These are phyloP conservation scores for Rhinatrema bivittatum DNA, from an alignment of 2,797 vertebrate genomes.

Conservation along the genomic window DNA sequence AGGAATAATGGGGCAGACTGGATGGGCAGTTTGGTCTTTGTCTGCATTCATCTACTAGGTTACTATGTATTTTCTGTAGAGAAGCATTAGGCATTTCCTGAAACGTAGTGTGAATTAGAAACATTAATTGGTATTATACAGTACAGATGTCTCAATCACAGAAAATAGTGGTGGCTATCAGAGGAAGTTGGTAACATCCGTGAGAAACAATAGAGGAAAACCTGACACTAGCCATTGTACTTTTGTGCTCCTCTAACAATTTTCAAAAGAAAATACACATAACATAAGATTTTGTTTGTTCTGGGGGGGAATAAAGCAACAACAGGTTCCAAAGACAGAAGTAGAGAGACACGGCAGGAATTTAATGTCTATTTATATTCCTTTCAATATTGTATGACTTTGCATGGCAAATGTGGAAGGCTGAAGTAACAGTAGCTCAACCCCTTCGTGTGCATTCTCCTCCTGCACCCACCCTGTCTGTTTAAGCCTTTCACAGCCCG, in stretches of 20 bases:
- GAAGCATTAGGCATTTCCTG: too few relatives aligned
- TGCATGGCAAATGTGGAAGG: conserved; percentile 29
- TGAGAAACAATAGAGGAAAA: conserved; percentile 48
- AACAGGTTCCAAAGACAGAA: conserved; percentile 50
- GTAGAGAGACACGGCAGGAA: conserved; percentile 47
- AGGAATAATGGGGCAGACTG: too few relatives aligned
- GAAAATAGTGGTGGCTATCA: not conserved
- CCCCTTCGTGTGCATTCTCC: conserved; percentile 13
- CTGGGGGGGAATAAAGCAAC: conserved; percentile 53
- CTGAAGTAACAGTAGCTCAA: conserved; percentile 46
- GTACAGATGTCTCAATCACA: not conserved
- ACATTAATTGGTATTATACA: not conserved
- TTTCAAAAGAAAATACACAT: conserved; percentile 49
- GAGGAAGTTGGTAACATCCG: not conserved
- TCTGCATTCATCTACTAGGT: too few relatives aligned
- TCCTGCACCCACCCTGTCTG: conserved; percentile 23
- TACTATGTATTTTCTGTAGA: too few relatives aligned
- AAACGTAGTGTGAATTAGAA: too few relatives aligned
- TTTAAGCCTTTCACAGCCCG: conserved; percentile 36
- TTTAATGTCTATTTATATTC: conserved; percentile 60
- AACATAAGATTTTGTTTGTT: conserved; percentile 44
- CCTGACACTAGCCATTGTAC: conserved; percentile 52
- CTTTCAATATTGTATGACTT: conserved; percentile 50
- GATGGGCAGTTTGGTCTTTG: too few relatives aligned
- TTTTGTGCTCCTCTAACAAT: conserved; percentile 55